Evolutionary conservation across 2,113 vertebrate genomes (phyloP).

Genomic region (Paradoxurus hermaphroditus): DNA sequence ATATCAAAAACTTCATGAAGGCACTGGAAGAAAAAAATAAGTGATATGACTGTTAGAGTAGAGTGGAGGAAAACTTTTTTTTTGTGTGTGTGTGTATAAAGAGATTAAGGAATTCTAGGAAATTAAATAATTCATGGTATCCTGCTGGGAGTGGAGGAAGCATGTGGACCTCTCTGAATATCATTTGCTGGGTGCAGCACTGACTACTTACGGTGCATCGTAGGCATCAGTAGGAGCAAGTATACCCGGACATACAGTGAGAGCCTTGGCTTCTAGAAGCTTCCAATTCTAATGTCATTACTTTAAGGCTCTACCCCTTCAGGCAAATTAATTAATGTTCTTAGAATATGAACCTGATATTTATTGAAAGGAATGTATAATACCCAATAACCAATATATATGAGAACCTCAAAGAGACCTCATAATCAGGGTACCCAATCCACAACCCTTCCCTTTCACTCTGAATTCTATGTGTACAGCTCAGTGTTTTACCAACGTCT

Average conservation of each 20-base stretch:
- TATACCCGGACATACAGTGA: not conserved
- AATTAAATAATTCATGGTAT: constrained; percentile 80
- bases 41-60: constrained; percentile 68
- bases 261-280: not conserved
- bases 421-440: not conserved
- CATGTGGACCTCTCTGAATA: constrained; percentile 68
- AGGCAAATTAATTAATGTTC: not conserved
- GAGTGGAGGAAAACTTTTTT: constrained; percentile 46
- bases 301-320: not conserved
- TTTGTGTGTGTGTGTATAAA: constrained; percentile 32
- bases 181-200: constrained; percentile 64
- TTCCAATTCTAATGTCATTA: not conserved
- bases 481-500: not conserved
- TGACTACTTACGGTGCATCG: constrained; percentile 60
- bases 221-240: not conserved
- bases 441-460: not conserved
- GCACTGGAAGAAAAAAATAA: constrained; percentile 60
- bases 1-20: constrained; percentile 66
- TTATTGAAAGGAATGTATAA: not conserved
- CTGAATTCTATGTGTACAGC: not conserved
- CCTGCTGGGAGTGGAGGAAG: constrained; percentile 59
- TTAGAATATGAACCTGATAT: not conserved
- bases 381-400: not conserved
- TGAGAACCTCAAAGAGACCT: not conserved
- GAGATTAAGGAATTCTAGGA: constrained; percentile 73